phyloP scores from a whole-genome alignment of 2,113 vertebrate genomes.

The Menidia beryllina region DNA sequence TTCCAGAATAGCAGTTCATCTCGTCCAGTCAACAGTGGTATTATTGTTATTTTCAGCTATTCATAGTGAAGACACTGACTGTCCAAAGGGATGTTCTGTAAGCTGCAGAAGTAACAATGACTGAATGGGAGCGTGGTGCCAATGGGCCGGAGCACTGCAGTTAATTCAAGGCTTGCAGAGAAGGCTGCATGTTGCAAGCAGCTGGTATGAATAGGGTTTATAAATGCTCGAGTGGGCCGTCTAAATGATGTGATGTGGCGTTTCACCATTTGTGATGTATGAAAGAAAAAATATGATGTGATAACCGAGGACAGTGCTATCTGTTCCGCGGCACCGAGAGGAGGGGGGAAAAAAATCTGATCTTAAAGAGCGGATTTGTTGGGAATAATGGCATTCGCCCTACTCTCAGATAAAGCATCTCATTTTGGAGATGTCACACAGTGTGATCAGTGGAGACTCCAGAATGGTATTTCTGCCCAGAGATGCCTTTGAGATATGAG shows the following conservation, averaged over 20 bases:
- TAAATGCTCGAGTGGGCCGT: constrained; percentile 66
- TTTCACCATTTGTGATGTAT: constrained; percentile 67
- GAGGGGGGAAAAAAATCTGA: constrained; percentile 38
- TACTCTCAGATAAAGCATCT: constrained; percentile 55
- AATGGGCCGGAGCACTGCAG: constrained; percentile 12
- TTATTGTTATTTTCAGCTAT: constrained; percentile 61
- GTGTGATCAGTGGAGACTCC: constrained; percentile 57
- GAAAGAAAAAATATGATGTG: constrained; percentile 52
- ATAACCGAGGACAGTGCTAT: constrained; percentile 62
- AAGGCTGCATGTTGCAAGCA: constrained; percentile 32
- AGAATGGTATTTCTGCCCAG: constrained; percentile 34
- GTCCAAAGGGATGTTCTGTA: constrained; percentile 60
- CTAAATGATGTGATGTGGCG: constrained; percentile 63
- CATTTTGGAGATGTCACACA: constrained; percentile 62
- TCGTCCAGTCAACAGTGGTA: constrained; percentile 50
- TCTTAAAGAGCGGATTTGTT: constrained; percentile 39
- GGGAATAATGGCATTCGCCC: constrained; percentile 55
- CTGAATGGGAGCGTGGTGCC: constrained; percentile 56
- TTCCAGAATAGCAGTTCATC: constrained; percentile 63
- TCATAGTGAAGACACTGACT: constrained; percentile 48
- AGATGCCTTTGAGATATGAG: constrained; percentile 62
- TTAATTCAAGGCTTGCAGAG: constrained; percentile 31
- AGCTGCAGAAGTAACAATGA: constrained; percentile 59
- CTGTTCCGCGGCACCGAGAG: constrained; percentile 50
- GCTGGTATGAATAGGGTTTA: constrained; percentile 61